These are phyloP conservation scores for Calliscelio sp. DNA, from an alignment of 2,888 invertebrate species.

Conservation along the genomic window DNA sequence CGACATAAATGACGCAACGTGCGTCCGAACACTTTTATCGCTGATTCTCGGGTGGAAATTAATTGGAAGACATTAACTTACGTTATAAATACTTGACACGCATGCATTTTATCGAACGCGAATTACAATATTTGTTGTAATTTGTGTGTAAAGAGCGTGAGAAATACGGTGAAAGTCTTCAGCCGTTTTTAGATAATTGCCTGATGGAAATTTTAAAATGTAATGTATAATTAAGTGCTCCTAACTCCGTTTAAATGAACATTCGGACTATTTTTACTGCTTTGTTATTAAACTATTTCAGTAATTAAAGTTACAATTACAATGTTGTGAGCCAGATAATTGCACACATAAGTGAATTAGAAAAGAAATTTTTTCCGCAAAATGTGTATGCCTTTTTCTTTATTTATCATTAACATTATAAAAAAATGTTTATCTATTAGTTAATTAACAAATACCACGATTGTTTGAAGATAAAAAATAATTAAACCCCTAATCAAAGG, in stretches of 20 bases:
- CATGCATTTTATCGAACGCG: constrained; percentile 41
- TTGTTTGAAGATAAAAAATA: too few relatives aligned
- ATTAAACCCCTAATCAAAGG: too few relatives aligned
- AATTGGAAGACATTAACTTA: constrained; percentile 49
- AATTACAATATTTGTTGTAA: constrained; percentile 63
- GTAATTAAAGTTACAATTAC: constrained; percentile 6
- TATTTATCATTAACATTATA: neutral
- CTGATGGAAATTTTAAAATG: constrained; percentile 50
- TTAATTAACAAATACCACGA: too few relatives aligned
- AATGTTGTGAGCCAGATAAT: too few relatives aligned
- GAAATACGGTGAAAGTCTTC: constrained; percentile 62
- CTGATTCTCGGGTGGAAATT: constrained; percentile 45
- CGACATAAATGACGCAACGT: constrained; percentile 46
- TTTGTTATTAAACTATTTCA: constrained; percentile 12
- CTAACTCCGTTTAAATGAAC: constrained; percentile 11
- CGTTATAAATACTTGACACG: constrained; percentile 46
- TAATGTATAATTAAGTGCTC: constrained; percentile 47
- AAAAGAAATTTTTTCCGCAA: neutral
- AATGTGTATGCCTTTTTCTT: neutral
- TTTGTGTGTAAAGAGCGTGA: constrained; percentile 70
- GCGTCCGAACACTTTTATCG: constrained; percentile 48
- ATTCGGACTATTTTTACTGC: too few relatives aligned
- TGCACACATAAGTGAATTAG: neutral
- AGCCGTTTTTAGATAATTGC: constrained; percentile 64
- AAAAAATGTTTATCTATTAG: too few relatives aligned